Conservation (phyloP, 2,888 invertebrate species). For the Clunio marinus region DNA sequence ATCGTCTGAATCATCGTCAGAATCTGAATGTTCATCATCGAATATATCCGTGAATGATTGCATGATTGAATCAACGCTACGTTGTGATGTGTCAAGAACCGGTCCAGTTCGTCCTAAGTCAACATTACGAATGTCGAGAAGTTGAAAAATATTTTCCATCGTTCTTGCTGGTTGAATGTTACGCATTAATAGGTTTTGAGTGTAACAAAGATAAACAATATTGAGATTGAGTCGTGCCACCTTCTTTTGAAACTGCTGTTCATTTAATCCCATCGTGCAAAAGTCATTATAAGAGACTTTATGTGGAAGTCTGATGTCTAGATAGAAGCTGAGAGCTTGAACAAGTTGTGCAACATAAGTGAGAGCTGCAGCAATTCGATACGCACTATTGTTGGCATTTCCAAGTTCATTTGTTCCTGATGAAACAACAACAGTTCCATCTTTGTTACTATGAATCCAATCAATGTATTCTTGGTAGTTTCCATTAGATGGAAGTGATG, state of each 20-base stretch:
- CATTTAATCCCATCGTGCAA: slow-evolving; percentile 65
- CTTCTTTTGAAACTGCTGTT: slow-evolving; percentile 67
- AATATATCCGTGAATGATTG: slow-evolving; percentile 52
- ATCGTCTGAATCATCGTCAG: slow-evolving; percentile 58
- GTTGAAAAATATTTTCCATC: slow-evolving; percentile 65
- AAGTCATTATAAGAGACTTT: slow-evolving; percentile 76
- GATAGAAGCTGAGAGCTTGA: slow-evolving; percentile 73
- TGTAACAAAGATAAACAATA: slow-evolving; percentile 71
- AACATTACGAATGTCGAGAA: slow-evolving; percentile 57
- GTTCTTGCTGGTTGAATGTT: slow-evolving; percentile 65
- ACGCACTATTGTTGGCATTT: slow-evolving; percentile 61
- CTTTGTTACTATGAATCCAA: slow-evolving; percentile 62
- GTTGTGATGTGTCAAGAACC: slow-evolving; percentile 53
- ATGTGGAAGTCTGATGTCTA: slow-evolving; percentile 76
- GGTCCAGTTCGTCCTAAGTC: slow-evolving; percentile 69
- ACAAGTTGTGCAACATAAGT: slow-evolving; percentile 82
- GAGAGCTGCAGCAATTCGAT: slow-evolving; percentile 73
- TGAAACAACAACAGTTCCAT: slow-evolving; percentile 45
- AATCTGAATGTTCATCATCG: slow-evolving; percentile 54
- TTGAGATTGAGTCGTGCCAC: slow-evolving; percentile 77
- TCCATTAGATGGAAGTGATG: slow-evolving; percentile 76
- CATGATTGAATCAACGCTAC: slow-evolving; percentile 59
- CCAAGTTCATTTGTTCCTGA: slow-evolving; percentile 42
- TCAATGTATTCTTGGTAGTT: slow-evolving; percentile 74
- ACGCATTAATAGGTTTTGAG: slow-evolving; percentile 65